Evolutionary conservation across 2,888 invertebrate genomes (phyloP).

Genomic region (Dioctria rufipes): DNA sequence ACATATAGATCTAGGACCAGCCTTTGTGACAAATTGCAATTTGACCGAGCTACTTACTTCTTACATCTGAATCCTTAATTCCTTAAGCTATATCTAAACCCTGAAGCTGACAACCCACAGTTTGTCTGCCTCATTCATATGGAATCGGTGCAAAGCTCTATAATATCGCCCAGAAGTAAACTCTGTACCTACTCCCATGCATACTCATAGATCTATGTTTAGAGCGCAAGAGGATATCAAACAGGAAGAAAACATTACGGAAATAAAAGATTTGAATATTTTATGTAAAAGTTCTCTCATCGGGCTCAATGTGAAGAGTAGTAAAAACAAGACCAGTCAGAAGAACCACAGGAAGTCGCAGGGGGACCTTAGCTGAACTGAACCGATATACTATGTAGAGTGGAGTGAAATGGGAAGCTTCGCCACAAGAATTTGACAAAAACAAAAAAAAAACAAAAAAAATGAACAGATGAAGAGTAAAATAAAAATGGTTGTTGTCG

Average conservation of each 20-base stretch:
- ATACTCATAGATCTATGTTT: constrained; percentile 48
- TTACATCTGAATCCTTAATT: constrained; percentile 52
- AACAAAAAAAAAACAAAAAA: too few relatives aligned
- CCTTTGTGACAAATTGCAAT: constrained; percentile 50
- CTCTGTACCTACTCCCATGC: constrained; percentile 17
- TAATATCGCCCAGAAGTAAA: constrained; percentile 5
- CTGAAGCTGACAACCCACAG: background rate
- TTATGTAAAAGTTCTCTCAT: constrained; percentile 60
- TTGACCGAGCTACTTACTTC: constrained; percentile 24
- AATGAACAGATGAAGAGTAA: constrained; percentile 27
- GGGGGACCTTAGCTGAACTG: background rate
- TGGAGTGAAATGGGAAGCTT: constrained; percentile 18
- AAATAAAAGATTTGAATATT: constrained; percentile 56
- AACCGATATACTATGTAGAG: background rate
- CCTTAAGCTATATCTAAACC: constrained; percentile 14
- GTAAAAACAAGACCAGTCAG: background rate
- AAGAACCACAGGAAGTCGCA: background rate
- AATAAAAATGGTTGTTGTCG: constrained; percentile 43
- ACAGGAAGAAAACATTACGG: constrained; percentile 52
- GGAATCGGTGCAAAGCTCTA: background rate
- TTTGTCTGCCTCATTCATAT: constrained; percentile 8
- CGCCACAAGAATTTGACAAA: constrained; percentile 22
- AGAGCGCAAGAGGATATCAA: constrained; percentile 48
- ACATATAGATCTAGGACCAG: constrained; percentile 1
- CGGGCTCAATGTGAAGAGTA: background rate